These are phyloP conservation scores for Steinernema hermaphroditum DNA, from an alignment of 2,888 invertebrate species.

Conservation along the genomic window DNA sequence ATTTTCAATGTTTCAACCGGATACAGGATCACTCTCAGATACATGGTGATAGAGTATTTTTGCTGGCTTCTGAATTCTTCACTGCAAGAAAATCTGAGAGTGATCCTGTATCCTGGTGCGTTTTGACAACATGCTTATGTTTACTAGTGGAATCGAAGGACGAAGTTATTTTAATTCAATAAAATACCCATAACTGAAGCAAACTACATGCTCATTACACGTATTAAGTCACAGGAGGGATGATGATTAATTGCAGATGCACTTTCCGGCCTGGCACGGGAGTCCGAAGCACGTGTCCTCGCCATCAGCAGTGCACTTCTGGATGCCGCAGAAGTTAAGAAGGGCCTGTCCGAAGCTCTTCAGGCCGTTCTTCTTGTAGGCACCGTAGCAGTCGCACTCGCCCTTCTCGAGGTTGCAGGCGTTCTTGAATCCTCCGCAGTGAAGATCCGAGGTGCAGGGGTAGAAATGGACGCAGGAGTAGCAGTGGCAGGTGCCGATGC, in stretches of 20 bases:
- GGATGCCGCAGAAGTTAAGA: conserved; percentile 11
- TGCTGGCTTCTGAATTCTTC: too few species aligned
- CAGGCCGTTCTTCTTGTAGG: background rate
- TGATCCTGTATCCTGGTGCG: too few species aligned
- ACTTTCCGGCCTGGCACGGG: conserved; percentile 4
- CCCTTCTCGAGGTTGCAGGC: background rate
- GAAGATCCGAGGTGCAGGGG: background rate
- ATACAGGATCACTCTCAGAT: too few species aligned
- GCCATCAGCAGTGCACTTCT: background rate
- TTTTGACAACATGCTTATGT: too few species aligned
- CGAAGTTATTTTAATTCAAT: too few species aligned
- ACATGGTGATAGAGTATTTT: too few species aligned
- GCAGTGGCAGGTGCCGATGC: conserved; percentile 13
- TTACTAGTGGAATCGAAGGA: too few species aligned
- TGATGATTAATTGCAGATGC: background rate
- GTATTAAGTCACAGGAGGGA: too few species aligned
- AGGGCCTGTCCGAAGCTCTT: background rate
- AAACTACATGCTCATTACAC: too few species aligned
- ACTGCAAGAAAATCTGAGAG: too few species aligned
- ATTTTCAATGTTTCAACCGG: too few species aligned
- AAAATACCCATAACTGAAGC: too few species aligned
- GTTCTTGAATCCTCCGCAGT: conserved; percentile 4
- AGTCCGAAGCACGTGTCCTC: conserved; percentile 9
- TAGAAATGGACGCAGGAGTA: conserved; percentile 5
- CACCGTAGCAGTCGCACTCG: conserved; percentile 6